Conservation (phyloP, 1,140 invertebrate species). For the Oscheius sp. region DNA sequence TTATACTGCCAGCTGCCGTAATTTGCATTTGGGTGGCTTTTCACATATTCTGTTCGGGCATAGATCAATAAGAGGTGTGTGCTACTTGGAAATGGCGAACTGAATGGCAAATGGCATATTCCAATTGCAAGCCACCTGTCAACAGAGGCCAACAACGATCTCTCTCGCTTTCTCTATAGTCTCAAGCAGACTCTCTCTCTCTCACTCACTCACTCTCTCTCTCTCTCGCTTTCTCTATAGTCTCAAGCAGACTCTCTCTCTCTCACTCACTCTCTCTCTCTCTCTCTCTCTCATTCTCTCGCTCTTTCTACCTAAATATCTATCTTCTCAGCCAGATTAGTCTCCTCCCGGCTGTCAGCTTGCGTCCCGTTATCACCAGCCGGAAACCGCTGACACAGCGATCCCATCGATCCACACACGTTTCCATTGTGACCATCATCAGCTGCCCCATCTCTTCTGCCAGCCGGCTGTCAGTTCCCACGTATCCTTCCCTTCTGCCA, state of each 20-base stretch:
- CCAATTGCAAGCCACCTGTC: no score
- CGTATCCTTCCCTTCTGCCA: neutral
- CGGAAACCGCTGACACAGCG: neutral
- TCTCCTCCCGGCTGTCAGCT: neutral
- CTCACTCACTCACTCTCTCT: neutral
- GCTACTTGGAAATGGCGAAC: no score
- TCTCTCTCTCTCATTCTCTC: neutral
- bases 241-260: neutral
- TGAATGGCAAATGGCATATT: no score
- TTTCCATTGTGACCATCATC: neutral
- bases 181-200: neutral
- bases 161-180: no score
- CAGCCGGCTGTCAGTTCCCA: slow-evolving; percentile 5
- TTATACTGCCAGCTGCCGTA: no score
- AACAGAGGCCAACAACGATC: no score
- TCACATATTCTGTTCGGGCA: no score
- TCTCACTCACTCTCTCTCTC: neutral
- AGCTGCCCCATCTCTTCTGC: neutral
- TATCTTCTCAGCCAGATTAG: neutral
- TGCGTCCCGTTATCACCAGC: neutral
- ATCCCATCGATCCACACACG: neutral
- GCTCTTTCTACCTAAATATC: neutral
- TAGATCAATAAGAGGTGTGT: no score
- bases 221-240: neutral
- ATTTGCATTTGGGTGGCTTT: no score